These are phyloP conservation scores for Drosophila baimaii DNA, from an alignment of 1,140 invertebrate species.

Conservation along the genomic window DNA sequence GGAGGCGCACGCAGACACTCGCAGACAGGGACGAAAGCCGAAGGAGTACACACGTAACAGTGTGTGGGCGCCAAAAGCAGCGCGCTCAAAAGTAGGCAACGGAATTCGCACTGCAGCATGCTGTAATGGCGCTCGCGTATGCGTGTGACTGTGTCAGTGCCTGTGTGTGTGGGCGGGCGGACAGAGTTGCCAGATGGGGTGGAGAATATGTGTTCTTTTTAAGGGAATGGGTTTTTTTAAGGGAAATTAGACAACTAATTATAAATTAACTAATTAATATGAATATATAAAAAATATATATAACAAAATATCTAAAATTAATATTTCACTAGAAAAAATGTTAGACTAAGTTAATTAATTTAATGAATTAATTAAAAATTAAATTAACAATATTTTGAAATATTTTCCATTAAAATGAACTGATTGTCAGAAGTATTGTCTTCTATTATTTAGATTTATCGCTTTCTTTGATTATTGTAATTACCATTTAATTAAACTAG, in stretches of 20 bases:
- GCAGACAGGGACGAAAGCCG: conserved; percentile 9
- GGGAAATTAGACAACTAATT: neutral
- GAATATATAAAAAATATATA: no score
- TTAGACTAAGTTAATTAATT: no score
- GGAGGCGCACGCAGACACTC: conserved; percentile 8
- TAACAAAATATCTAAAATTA: no score
- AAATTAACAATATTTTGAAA: no score
- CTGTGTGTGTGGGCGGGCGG: conserved; percentile 44
- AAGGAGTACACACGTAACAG: conserved; percentile 12
- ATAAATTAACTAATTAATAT: no score
- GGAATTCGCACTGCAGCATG: conserved; percentile 23
- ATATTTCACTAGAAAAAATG: no score
- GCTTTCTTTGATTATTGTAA: no score
- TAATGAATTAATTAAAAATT: no score
- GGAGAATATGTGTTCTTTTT: no score
- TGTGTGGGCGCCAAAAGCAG: conserved; percentile 38
- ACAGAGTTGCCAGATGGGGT: conserved; percentile 57
- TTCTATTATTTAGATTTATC: neutral
- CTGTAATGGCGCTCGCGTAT: conserved; percentile 4
- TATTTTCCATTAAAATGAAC: no score
- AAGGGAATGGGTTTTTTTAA: neutral
- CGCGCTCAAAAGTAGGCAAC: conserved; percentile 58
- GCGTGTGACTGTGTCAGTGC: conserved; percentile 5
- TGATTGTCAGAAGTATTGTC: no score
- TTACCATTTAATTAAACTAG: no score